A percentile compares a stretch with the other conserved stretches of the same genome.
Evolutionary conservation across 2,113 vertebrate genomes (phyloP).

Genomic region (Ciconia maguari): DNA sequence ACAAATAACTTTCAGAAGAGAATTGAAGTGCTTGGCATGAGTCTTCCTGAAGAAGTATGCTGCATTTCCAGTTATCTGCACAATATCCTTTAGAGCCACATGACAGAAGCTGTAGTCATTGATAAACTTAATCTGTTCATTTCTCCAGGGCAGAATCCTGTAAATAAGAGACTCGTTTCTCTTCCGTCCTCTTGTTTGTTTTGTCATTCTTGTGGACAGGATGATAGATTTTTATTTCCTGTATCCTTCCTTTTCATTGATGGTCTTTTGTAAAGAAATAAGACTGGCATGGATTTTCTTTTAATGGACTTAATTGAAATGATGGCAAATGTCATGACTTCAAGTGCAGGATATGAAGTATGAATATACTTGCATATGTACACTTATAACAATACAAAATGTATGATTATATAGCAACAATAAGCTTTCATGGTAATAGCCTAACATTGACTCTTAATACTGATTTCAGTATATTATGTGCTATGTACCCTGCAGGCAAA

Average conservation of each 20-base stretch:
- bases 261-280: background rate
- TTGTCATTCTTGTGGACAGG: background rate
- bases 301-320: background rate
- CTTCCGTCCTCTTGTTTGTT: background rate
- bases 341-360: background rate
- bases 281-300: background rate
- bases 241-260: background rate
- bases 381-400: background rate
- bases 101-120: background rate
- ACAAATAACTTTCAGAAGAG: background rate
- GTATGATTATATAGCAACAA: background rate
- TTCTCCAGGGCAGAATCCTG: background rate
- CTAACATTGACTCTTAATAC: background rate
- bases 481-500: background rate
- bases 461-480: background rate
- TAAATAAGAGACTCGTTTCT: background rate
- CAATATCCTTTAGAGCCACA: background rate
- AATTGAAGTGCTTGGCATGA: background rate
- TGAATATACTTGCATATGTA: background rate
- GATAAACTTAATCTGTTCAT: background rate
- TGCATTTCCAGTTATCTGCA: background rate
- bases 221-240: background rate
- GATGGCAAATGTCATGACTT: background rate
- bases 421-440: background rate
- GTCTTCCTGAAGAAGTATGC: background rate